Evolutionary conservation across 2,113 vertebrate species (phyloP), one percentile per base, ranked within the genome.

Genomic region (Clarias macrocephalus): DNA sequence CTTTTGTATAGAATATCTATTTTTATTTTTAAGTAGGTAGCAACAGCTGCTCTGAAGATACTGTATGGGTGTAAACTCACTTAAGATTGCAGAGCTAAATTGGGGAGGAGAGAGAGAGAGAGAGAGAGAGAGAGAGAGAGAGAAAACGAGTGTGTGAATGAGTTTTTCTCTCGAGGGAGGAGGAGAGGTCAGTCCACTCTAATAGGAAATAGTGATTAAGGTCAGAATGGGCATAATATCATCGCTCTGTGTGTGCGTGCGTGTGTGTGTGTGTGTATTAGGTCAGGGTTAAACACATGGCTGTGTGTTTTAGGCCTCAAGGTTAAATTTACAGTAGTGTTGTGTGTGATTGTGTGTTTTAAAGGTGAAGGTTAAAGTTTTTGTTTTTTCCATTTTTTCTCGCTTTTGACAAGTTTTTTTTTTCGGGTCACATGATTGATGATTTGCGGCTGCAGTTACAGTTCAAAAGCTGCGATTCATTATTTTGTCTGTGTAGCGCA

Each of bases 191-290:
- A 93, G 91, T 85, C 76, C 90, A 92, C 92, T 91, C 90, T 93
- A 93, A 94, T 94, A 93, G 92, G 92, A 92, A 90, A 88, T 91
- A 91, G 92, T 93, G 93, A 95, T 95, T 93, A 94, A 93, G 93
- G 94, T 94, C 93, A 94, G 73, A 70, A 52, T 88, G 59, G 86
- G 80, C 85, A 89, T 83, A 87, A 89, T 63, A 85, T 85, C 72
- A 87, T 90, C 88, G 91, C 62, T 68, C 37, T 79, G 72, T 83
- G 72, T 84, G 82, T 79, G 81, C 42, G 86, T 83, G 73, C 82
- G 77, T 77, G 79, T 82, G 65, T 80, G 82, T 86, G 84, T 66
- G 48, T 28, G 66, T 79, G 87, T 86, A 28, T 83, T 9, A 57
- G 88, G 84, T 86, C 83, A 48, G 68, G 84, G 87, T 90, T 88